phyloP scores from a whole-genome alignment of 2,797 vertebrate species.

The Malurus splendens region DNA sequence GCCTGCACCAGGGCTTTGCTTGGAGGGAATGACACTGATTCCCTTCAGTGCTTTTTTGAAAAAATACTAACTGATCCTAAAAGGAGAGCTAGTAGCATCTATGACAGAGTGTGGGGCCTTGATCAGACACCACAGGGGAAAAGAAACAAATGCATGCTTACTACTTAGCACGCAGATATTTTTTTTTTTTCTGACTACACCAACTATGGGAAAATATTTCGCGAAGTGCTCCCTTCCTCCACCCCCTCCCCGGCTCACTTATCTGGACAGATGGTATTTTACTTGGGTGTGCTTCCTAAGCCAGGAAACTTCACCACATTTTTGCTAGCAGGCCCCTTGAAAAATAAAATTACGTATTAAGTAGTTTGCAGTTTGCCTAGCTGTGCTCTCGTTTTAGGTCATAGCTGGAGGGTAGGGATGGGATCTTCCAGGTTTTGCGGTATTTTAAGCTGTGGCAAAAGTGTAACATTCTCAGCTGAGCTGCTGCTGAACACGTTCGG shows the following conservation, averaged over 20 bases:
- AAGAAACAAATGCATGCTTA: slow-evolving; percentile 16
- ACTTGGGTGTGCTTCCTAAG: slow-evolving; percentile 54
- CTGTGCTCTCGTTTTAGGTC: slow-evolving; percentile 26
- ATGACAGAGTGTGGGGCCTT: background rate
- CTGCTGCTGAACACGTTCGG: background rate
- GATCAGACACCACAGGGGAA: background rate
- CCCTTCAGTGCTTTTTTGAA: background rate
- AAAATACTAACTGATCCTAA: slow-evolving; percentile 9
- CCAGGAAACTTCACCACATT: slow-evolving; percentile 56
- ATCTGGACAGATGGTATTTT: slow-evolving; percentile 61
- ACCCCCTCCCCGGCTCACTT: slow-evolving; percentile 48
- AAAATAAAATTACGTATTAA: slow-evolving; percentile 57
- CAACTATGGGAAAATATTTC: slow-evolving; percentile 54
- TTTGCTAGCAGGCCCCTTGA: slow-evolving; percentile 41
- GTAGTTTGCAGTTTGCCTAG: slow-evolving; percentile 35
- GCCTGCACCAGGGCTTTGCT: background rate
- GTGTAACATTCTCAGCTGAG: slow-evolving; percentile 1
- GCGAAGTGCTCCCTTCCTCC: slow-evolving; percentile 19
- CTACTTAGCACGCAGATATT: background rate
- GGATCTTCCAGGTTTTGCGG: slow-evolving; percentile 35
- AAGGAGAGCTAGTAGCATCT: background rate
- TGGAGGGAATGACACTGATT: slow-evolving; percentile 9
- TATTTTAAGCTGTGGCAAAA: slow-evolving; percentile 20
- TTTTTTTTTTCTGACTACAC: slow-evolving; percentile 14
- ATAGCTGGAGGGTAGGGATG: slow-evolving; percentile 45